A percentile compares a stretch with the other conserved stretches of the same genome.
phyloP scores from a whole-genome alignment of 1,140 invertebrate genomes.

The Maconellicoccus hirsutus region DNA sequence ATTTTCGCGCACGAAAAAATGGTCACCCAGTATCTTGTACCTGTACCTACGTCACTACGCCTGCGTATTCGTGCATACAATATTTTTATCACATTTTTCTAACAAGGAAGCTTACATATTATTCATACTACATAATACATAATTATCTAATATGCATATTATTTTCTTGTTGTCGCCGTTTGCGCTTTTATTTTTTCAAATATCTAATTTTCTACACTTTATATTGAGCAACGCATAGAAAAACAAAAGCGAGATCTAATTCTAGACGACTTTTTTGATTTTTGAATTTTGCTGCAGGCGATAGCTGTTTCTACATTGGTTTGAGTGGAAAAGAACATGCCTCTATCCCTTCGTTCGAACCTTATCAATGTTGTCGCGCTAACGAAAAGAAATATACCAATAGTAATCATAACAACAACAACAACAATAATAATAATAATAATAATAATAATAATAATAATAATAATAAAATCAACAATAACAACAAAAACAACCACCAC shows the following conservation, averaged over 20 bases:
- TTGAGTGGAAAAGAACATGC: conserved; percentile 67
- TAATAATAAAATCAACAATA: too few relatives aligned
- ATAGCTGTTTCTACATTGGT: conserved; percentile 90
- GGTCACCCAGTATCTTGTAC: too few relatives aligned
- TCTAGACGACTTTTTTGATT: neutral
- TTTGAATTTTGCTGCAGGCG: conserved; percentile 56
- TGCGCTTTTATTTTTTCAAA: neutral
- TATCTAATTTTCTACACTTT: too few relatives aligned
- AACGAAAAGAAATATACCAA: conserved; percentile 7
- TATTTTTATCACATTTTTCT: too few relatives aligned
- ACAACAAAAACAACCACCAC: conserved; percentile 19
- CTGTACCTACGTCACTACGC: too few relatives aligned
- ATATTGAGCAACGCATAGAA: too few relatives aligned
- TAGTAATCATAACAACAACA: conserved; percentile 28
- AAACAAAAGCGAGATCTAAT: too few relatives aligned
- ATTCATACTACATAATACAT: too few relatives aligned
- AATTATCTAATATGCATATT: neutral
- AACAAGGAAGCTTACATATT: too few relatives aligned
- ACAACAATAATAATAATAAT: conserved; percentile 51
- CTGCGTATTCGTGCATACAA: too few relatives aligned
- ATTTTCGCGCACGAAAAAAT: too few relatives aligned
- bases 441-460: conserved; percentile 16
- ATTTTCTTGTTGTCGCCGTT: neutral
- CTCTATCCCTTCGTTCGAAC: conserved; percentile 66
- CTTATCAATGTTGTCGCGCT: conserved; percentile 69